These are phyloP conservation scores for Smittia sp. DNA, from an alignment of 2,888 invertebrate genomes.

Conservation along the genomic window DNA sequence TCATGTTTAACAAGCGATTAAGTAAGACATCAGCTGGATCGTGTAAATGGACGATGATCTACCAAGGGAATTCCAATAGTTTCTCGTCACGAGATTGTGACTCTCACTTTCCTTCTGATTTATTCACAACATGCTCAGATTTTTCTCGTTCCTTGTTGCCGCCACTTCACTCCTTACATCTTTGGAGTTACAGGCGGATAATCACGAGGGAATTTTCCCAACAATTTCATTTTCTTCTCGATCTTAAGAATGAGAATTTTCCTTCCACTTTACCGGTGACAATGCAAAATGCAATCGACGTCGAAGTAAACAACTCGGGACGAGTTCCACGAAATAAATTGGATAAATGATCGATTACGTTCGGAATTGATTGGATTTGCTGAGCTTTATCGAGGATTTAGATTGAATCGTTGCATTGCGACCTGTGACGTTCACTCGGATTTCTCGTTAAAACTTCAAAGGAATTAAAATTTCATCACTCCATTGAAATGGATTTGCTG, in stretches of 20 bases:
- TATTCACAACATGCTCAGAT: slow-evolving; percentile 8
- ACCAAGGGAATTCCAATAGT: slow-evolving; percentile 3
- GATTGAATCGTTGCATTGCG: not conserved
- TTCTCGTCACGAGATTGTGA: not conserved
- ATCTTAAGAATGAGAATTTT: not conserved
- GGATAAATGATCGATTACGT: slow-evolving; percentile 39
- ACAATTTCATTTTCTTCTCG: not conserved
- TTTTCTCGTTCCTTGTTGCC: not conserved
- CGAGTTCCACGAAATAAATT: slow-evolving; percentile 8
- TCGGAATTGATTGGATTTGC: not conserved
- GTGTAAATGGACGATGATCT: slow-evolving; percentile 11
- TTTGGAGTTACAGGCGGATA: slow-evolving; percentile 6
- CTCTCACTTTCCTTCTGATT: not conserved
- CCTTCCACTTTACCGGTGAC: not conserved
- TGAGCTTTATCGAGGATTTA: not conserved
- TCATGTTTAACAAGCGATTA: slow-evolving; percentile 32
- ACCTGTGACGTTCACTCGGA: too few species aligned
- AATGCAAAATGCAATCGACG: not conserved
- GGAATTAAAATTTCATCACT: not conserved
- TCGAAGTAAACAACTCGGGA: slow-evolving; percentile 10
- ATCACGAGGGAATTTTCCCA: not conserved
- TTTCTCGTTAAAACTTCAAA: too few species aligned
- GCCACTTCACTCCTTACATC: too few species aligned
- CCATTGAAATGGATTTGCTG: not conserved
- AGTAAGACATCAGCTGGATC: slow-evolving; percentile 7